phyloP scores from a whole-genome alignment of 2,888 invertebrate genomes.

The Mythimna lalbum region DNA sequence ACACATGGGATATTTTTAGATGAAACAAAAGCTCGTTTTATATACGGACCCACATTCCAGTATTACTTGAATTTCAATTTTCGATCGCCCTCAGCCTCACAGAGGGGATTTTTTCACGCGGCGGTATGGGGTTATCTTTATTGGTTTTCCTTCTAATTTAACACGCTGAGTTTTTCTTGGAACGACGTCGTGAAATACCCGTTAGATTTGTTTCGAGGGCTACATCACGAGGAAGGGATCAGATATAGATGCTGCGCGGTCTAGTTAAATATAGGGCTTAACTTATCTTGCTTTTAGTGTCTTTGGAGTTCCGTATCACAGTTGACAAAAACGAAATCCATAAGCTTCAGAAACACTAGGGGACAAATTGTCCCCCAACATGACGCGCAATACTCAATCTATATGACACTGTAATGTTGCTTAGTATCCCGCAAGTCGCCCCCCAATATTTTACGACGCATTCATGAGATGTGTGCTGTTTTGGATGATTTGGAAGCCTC shows the following conservation, averaged over 20 bases:
- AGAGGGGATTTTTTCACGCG: conserved; percentile 61
- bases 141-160: conserved; percentile 72
- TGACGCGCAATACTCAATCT: no score
- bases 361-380: no score
- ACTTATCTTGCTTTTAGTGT: background rate
- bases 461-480: no score
- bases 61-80: conserved; percentile 67
- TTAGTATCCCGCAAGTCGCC: no score
- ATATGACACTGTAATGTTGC: no score
- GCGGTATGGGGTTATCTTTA: conserved; percentile 66
- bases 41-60: conserved; percentile 53
- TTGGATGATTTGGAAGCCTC: no score
- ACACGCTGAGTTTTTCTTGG: conserved; percentile 51
- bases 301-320: background rate
- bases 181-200: conserved; percentile 45
- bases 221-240: conserved; percentile 21
- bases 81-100: conserved; percentile 46
- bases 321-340: no score
- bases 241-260: background rate
- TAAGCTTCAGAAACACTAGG: no score
- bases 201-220: conserved; percentile 38
- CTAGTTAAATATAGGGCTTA: background rate
- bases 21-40: conserved; percentile 51
- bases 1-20: conserved; percentile 36
- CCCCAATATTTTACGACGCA: no score